Percentiles rank a stretch among this genome's conserved stretches.
phyloP scores from a whole-genome alignment of 2,113 vertebrate species.

The Lathamus discolor region DNA sequence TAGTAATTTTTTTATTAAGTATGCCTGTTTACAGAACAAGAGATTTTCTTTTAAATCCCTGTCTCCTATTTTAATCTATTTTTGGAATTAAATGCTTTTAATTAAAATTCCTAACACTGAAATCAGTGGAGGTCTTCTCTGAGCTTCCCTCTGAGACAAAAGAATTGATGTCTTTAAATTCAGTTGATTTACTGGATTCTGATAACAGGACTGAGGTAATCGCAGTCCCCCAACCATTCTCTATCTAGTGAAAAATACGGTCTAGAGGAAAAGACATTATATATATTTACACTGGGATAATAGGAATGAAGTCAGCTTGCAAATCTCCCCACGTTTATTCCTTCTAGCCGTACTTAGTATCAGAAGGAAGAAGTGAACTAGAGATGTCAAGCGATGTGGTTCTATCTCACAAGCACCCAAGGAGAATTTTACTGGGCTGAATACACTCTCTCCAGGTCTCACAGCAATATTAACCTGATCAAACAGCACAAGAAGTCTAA shows the following conservation, averaged over 20 bases:
- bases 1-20: background rate
- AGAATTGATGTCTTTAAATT: background rate
- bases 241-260: background rate
- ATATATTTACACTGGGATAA: background rate
- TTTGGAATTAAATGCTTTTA: background rate
- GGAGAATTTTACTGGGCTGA: background rate
- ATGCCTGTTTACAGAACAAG: background rate
- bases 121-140: background rate
- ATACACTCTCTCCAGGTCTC: background rate
- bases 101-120: background rate
- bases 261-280: background rate
- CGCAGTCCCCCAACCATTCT: background rate
- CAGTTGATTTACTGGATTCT: background rate
- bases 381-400: background rate
- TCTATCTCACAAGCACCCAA: background rate
- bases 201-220: background rate
- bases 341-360: background rate
- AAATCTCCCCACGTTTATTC: background rate
- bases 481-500: background rate
- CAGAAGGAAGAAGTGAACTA: background rate
- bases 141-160: background rate
- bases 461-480: slow-evolving; percentile 6
- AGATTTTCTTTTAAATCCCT: background rate
- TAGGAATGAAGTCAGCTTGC: background rate
- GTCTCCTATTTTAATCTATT: background rate